Evolutionary conservation across 2,113 vertebrate species (phyloP), one percentile per base, ranked within the genome.

Genomic region (Etheostoma spectabile): DNA sequence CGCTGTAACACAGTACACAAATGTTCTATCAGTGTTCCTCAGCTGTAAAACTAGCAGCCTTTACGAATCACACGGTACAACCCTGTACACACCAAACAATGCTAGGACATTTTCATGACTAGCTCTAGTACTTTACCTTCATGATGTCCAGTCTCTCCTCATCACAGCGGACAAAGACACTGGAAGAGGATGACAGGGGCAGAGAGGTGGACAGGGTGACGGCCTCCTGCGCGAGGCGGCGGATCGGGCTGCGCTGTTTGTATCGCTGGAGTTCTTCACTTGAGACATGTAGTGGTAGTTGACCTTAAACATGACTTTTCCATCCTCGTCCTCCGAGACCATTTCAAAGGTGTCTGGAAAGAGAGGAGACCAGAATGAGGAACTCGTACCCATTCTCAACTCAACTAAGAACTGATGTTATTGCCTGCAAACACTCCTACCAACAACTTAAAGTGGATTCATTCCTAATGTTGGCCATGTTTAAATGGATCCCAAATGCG

Each of bases 271-370:
- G 2, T 99, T 99, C 93, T 99, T 99, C 78, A 99, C 98, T 96
- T 99, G 98, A 95, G 98, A 99, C 96, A 99, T 98, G 97, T 99
- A 99, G 94, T 99, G 98, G 96, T 99, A 99, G 95, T 98, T 99
- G 21, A 99, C 96, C 94, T 99, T 99, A 86, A 99, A 99, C 87
- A 98, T 96, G 91, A 99, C 91, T 76, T 99, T 99, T n/a, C 97
- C 96, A 0, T 99, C 98, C 38, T 99, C 98, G 7, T 99, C 98
- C 93, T 99, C 98, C 38, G 97, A 97, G 84, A 99, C 98, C 98
- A 99, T 99, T 91, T 99, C 98, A 87, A 99, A 99, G 1, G 98
- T 99, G 93, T 99, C 98, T 99, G 80, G 8, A 78, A 30, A 51
- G 80, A 71, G 4, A 46, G 35, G 8, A 73, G 27, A 73, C 11